These are phyloP conservation scores for Microplitis manilae DNA, from an alignment of 2,888 invertebrate genomes.

Conservation along the genomic window DNA sequence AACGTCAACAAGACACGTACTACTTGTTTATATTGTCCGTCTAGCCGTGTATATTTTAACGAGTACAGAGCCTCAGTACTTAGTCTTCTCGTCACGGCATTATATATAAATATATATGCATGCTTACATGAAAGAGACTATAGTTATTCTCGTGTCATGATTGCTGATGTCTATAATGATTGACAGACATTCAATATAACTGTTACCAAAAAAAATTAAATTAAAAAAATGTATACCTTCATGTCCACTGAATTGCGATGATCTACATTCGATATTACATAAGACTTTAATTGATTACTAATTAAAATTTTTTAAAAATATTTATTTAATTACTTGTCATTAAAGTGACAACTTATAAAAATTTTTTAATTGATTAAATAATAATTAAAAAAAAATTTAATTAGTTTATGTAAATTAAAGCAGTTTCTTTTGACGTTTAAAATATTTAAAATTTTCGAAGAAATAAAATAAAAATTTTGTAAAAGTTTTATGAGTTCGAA, in stretches of 20 bases:
- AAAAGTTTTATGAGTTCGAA: neutral
- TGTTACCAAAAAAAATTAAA: neutral
- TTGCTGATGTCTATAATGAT: slow-evolving; percentile 10
- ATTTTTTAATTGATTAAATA: neutral
- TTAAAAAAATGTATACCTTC: neutral
- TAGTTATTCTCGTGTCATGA: slow-evolving; percentile 30
- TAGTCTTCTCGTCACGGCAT: slow-evolving; percentile 24
- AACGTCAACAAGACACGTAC: slow-evolving; percentile 38
- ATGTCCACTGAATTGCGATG: neutral
- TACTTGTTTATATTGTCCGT: slow-evolving; percentile 25
- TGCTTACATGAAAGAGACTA: neutral
- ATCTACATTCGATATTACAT: neutral
- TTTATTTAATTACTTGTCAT: neutral
- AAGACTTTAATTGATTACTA: neutral
- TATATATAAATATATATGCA: slow-evolving; percentile 35
- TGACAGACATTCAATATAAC: neutral
- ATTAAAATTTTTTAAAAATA: neutral
- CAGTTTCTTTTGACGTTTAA: neutral
- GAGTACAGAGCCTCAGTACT: slow-evolving; percentile 12
- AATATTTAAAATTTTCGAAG: neutral
- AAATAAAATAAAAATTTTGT: neutral
- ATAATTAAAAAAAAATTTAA: neutral
- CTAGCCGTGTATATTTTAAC: slow-evolving; percentile 39
- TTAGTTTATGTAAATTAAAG: neutral
- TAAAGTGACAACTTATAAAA: neutral